Base-by-base conservation (phyloP, 92 coral and sea anemone species). In the Palythoa heliodiscus region DNA sequence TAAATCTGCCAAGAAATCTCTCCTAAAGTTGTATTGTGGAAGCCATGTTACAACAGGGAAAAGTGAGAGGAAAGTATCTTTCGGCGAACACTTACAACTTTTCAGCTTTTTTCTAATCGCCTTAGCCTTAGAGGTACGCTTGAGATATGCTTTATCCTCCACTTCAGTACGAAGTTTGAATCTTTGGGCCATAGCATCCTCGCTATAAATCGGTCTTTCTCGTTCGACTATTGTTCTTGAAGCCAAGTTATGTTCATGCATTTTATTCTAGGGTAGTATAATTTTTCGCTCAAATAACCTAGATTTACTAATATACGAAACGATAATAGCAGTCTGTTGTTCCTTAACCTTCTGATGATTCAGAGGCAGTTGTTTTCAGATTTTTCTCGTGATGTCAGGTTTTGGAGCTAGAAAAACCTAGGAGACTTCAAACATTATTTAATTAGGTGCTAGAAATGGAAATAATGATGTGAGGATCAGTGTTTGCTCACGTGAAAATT, bases 21-120 rank as follows among this genome's bases (percentile, higher is more conserved):
- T 84, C 73, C 86, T 92, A 7, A 90, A n/a, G 70, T 57, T 89
- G 86, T 95, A 95, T 67, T 91, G 89, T 20, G 98, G 98, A 22
- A 95, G 79, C 98, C 98, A 95, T 69, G 86, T 86, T 14, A 91
- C 68, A n/a, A 95, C 85, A 5, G 98, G 98, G 75, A 91, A 83
- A 24, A 92, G 81, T 1, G 84, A 80, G n/a, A 66, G 24, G 2
- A 80, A 15, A 11, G 74, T 66, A 8, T 39, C 60, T 80, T 80
- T 80, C 38, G 61, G 73, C 19, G 84, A 80, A 5, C 84, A 80
- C 20, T 25, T 23, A 3, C 58, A 64, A 40, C n/a, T 48, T 64
- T 6, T 66, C 19, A 80, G 35, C 24, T 53, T 67, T 43, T 14
- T 80, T 48, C 19, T 66, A 20, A 80, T 40, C 13, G 15, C 24